phyloP scores from a whole-genome alignment of 2,888 invertebrate genomes.

The Stictocephala bisonia region DNA sequence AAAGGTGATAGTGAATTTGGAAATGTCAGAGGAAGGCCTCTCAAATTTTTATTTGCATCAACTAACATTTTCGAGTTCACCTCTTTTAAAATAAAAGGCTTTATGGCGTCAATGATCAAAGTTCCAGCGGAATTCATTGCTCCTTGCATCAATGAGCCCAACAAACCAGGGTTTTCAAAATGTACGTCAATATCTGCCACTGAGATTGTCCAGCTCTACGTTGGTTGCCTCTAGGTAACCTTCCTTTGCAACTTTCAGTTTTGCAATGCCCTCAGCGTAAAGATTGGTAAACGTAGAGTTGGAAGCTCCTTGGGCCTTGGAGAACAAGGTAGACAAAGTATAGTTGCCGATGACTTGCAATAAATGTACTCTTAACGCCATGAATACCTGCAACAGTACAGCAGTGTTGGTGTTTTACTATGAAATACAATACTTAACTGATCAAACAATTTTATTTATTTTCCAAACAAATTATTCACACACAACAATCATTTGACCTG shows the following conservation, averaged over 20 bases:
- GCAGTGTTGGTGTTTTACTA: no score
- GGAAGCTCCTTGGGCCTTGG: slow-evolving; percentile 77
- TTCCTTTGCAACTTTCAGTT: slow-evolving; percentile 77
- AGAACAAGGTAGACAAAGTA: slow-evolving; percentile 76
- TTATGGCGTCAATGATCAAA: slow-evolving; percentile 87
- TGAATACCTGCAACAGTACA: slow-evolving; percentile 10
- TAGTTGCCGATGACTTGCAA: slow-evolving; percentile 78
- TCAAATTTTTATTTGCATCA: slow-evolving; percentile 80
- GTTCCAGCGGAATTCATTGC: slow-evolving; percentile 85
- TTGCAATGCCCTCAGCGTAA: slow-evolving; percentile 74
- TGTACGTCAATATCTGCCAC: slow-evolving; percentile 82
- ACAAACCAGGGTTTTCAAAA: slow-evolving; percentile 84
- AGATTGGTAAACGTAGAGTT: slow-evolving; percentile 80
- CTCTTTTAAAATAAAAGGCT: slow-evolving; percentile 83
- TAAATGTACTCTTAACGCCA: not conserved
- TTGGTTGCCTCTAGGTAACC: slow-evolving; percentile 82
- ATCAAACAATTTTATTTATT: no score
- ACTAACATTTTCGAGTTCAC: slow-evolving; percentile 79
- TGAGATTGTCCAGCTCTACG: slow-evolving; percentile 81
- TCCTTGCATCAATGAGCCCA: slow-evolving; percentile 77
- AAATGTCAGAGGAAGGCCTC: slow-evolving; percentile 75
- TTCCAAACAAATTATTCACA: no score
- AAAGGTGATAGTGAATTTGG: slow-evolving; percentile 89
- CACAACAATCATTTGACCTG: no score
- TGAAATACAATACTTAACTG: no score